Evolutionary conservation across 2,888 invertebrate species (phyloP).

Genomic region (Coenonympha arcania): DNA sequence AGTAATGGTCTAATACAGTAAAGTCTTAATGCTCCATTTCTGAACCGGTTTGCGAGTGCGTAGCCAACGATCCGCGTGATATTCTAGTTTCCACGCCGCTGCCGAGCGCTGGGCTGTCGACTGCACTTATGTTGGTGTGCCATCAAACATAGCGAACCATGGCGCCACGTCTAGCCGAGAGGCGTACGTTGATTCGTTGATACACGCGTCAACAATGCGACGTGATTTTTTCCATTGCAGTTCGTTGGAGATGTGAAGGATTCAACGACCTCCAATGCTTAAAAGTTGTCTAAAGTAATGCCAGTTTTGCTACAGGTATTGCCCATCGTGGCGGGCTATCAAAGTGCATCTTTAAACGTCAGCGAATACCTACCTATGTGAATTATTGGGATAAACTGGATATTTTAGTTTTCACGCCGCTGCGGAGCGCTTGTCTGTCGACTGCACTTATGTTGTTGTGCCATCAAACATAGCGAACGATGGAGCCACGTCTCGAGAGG

Average conservation of each 20-base stretch:
- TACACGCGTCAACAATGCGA: too few relatives aligned
- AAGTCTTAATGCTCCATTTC: constrained; percentile 2
- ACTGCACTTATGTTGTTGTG: neutral
- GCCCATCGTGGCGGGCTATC: too few relatives aligned
- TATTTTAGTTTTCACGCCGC: constrained; percentile 6
- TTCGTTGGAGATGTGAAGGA: too few relatives aligned
- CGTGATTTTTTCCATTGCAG: too few relatives aligned
- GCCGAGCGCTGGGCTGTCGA: neutral
- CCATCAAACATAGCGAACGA: neutral
- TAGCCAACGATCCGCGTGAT: constrained; percentile 10
- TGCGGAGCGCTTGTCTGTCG: constrained; percentile 1
- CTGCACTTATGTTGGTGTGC: neutral
- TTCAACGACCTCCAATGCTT: too few relatives aligned
- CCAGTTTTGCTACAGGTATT: too few relatives aligned
- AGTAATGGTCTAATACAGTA: too few relatives aligned
- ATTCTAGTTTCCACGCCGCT: constrained; percentile 8
- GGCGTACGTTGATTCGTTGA: neutral
- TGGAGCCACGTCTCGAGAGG: neutral
- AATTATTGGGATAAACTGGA: too few relatives aligned
- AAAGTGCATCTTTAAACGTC: too few relatives aligned
- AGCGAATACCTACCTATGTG: too few relatives aligned
- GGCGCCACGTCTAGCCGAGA: neutral
- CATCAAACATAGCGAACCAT: neutral
- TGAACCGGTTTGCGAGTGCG: constrained; percentile 7
- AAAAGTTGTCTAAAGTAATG: too few relatives aligned